A percentile compares a stretch with the other conserved stretches of the same genome.
phyloP scores from a whole-genome alignment of 2,888 invertebrate genomes.

The Agrilus mali region DNA sequence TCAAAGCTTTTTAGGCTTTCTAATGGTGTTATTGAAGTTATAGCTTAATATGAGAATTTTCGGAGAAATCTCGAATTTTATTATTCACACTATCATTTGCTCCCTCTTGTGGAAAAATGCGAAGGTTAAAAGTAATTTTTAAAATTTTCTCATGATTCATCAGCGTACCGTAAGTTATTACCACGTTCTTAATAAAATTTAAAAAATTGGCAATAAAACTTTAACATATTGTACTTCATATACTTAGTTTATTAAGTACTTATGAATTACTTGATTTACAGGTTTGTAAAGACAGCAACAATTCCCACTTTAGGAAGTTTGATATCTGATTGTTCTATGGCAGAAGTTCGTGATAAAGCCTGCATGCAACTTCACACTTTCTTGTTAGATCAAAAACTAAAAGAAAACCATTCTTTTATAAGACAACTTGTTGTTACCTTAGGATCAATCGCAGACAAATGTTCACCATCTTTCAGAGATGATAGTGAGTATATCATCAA shows the following conservation, averaged over 20 bases:
- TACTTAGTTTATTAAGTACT: not conserved
- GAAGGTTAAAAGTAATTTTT: no score
- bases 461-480: constrained; percentile 45
- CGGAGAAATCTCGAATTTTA: no score
- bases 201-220: no score
- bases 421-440: constrained; percentile 48
- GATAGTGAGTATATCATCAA: constrained; percentile 37
- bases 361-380: constrained; percentile 38
- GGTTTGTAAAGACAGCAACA: constrained; percentile 47
- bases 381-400: constrained; percentile 28
- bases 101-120: no score
- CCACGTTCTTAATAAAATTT: no score
- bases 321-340: constrained; percentile 36
- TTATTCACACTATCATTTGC: no score
- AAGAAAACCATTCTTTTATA: constrained; percentile 36
- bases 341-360: constrained; percentile 42
- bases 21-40: no score
- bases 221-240: no score
- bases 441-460: constrained; percentile 45
- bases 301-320: constrained; percentile 49
- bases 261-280: constrained; percentile 22
- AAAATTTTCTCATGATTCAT: no score
- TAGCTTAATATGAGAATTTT: no score
- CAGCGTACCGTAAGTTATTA: no score
- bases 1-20: no score